phyloP scores from a whole-genome alignment of 2,113 vertebrate genomes.

The Amblyopsis rosae region DNA sequence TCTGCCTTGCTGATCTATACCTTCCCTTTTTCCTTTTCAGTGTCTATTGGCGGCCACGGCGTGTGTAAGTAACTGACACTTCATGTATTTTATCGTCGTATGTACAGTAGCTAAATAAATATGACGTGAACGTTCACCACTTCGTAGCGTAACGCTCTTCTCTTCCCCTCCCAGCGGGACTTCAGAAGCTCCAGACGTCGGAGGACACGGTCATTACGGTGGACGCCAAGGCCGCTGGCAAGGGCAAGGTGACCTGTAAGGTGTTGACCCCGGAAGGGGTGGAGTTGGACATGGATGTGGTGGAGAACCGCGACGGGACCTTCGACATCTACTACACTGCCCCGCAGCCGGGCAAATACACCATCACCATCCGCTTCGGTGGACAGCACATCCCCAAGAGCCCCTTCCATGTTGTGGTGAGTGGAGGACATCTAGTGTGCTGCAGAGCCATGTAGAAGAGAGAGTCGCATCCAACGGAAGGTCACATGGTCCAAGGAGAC shows the following conservation, averaged over 20 bases:
- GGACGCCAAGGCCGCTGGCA: constrained; percentile 87
- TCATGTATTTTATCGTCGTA: not conserved
- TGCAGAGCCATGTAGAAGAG: too few species aligned
- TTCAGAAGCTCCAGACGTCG: constrained; percentile 83
- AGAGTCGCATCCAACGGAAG: too few species aligned
- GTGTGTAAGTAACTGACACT: constrained; percentile 80
- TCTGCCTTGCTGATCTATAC: not conserved
- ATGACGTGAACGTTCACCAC: constrained; percentile 1
- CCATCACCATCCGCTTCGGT: constrained; percentile 91
- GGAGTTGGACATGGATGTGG: constrained; percentile 87
- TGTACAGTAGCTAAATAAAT: constrained; percentile 3
- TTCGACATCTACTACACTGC: constrained; percentile 95
- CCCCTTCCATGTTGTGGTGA: constrained; percentile 89
- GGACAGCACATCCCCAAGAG: constrained; percentile 91
- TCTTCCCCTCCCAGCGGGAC: constrained; percentile 72
- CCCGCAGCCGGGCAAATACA: constrained; percentile 89
- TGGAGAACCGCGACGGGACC: constrained; percentile 85
- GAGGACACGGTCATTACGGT: constrained; percentile 86
- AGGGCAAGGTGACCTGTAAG: constrained; percentile 91
- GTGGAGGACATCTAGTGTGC: constrained; percentile 32
- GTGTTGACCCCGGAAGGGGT: constrained; percentile 86
- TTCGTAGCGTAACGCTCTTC: not conserved
- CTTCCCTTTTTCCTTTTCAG: constrained; percentile 65
- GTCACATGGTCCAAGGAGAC: too few species aligned
- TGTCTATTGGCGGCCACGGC: constrained; percentile 92